Base-by-base conservation (phyloP, 2,888 invertebrate species). In the Eudemis profundana region DNA sequence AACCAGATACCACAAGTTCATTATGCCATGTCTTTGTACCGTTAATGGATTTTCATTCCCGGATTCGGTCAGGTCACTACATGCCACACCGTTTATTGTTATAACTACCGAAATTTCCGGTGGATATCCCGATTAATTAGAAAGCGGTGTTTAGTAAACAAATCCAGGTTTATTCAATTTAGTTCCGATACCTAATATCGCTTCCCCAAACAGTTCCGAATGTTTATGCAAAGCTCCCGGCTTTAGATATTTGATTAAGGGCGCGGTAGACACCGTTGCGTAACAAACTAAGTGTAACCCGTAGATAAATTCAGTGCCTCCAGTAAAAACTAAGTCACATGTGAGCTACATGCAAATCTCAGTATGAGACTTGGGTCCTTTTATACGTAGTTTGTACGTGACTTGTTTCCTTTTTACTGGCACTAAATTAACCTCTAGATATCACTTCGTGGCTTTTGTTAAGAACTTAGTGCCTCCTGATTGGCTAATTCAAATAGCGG, bases 141-240 rank as follows among this genome's bases (percentile, higher is more conserved):
- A 65, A 59, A 46, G 51, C 38, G 47, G 19, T 65, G 53, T 65
- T 53, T 53, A 60, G 65, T 53, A 65, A 65, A 65, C 65, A 65
- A 60, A 65, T 53, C 65, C 53, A 53, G 65, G 65, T 60, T 59
- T 65, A 65, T 65, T 65, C 65, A 59, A 60, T 65, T 65, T 65
- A 60, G 60, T 60, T 65, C 63, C 65, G 46, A 60, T 65, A 65
- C 65, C 65, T 65, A 69, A 68, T 68, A 71, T 69, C 64, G 68
- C 49, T 68, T 67, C 59, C 51, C 61, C 65, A 61, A 66, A 70
- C 60, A 67, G 59, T 61, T 66, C 57, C 42, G 57, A 68, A 61
- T 70, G 69, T 71, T 70, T 71, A 69, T 66, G 60, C 67, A 63
- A 64, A 68, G 69, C 68, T 70, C 66, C 69, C 68, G 65, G 65